Evolutionary conservation across 2,113 vertebrate genomes (phyloP).

Genomic region (Microtus ochrogaster): DNA sequence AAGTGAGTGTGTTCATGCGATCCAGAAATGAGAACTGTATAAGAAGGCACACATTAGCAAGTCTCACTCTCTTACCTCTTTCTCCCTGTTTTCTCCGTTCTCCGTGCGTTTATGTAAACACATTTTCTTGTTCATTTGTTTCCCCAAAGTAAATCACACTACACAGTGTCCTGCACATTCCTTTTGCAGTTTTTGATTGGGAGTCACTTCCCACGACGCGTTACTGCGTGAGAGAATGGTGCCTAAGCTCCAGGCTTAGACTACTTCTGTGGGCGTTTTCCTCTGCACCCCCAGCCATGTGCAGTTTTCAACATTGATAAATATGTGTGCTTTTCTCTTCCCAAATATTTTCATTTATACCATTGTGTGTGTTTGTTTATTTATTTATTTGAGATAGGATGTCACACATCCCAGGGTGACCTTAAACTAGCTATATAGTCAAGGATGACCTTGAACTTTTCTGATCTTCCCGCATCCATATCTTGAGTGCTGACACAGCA

Average conservation of each 20-base stretch:
- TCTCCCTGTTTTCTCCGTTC: neutral
- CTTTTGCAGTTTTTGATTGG: neutral
- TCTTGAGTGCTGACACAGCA: neutral
- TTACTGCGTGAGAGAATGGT: neutral
- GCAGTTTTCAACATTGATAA: neutral
- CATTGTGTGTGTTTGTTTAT: neutral
- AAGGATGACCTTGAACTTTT: neutral
- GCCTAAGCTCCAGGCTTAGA: neutral
- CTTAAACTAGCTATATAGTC: neutral
- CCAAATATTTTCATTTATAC: neutral
- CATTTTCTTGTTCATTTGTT: neutral
- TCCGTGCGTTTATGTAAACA: slow-evolving; percentile 19
- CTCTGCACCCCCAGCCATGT: neutral
- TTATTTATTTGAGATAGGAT: neutral
- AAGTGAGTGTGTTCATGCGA: neutral
- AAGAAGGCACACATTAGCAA: neutral
- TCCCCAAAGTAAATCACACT: neutral
- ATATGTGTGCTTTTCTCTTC: neutral
- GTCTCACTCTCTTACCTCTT: neutral
- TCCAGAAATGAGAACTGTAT: slow-evolving; percentile 2
- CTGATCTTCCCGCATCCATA: neutral
- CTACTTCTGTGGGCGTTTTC: neutral
- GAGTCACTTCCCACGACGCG: neutral
- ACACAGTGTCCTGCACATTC: neutral
- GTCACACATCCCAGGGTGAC: neutral